Conservation (phyloP, 2,113 vertebrate species). For the Oenanthe oenanthe region DNA sequence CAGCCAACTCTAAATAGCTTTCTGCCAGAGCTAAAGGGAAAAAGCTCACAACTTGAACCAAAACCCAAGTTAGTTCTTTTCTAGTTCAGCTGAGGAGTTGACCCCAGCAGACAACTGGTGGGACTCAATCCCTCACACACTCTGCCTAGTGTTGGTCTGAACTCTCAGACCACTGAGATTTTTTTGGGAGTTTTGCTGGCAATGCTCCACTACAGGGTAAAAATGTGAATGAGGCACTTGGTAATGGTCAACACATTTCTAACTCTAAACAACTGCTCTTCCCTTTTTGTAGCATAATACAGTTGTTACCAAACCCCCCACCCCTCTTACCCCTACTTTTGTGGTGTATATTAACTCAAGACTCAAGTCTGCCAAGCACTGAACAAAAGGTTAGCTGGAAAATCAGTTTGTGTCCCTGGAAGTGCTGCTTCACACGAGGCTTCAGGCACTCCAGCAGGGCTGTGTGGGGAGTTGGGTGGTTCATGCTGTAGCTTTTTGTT, state of each 20-base stretch:
- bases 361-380: background rate
- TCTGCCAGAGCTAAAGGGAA: conserved; percentile 10
- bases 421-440: background rate
- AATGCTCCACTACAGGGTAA: background rate
- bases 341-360: background rate
- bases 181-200: background rate
- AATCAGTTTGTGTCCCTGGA: background rate
- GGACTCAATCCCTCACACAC: background rate
- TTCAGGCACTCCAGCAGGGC: background rate
- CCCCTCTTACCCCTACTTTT: background rate
- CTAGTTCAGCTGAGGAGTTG: background rate
- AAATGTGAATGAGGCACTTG: background rate
- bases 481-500: background rate
- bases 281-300: conserved; percentile 6
- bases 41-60: conserved; percentile 7
- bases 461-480: background rate
- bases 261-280: background rate
- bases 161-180: background rate
- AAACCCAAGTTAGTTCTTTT: background rate
- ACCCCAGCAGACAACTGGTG: background rate
- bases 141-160: background rate
- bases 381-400: background rate
- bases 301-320: conserved; percentile 11
- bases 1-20: conserved; percentile 1
- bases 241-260: conserved; percentile 41